phyloP scores from a whole-genome alignment of 2,113 vertebrate genomes.

The Chamaetylas fuelleborni region DNA sequence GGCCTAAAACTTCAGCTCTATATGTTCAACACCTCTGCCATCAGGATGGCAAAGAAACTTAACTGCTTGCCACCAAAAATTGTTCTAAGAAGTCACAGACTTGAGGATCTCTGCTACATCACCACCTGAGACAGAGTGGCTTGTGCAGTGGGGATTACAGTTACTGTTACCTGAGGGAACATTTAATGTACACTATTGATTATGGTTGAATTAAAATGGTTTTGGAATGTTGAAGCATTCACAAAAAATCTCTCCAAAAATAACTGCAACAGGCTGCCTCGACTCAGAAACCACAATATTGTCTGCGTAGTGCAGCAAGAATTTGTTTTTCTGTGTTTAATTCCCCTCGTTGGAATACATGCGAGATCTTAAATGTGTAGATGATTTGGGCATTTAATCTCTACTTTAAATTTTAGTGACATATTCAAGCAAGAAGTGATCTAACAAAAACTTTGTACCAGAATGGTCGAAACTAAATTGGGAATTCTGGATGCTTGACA shows the following conservation, averaged over 20 bases:
- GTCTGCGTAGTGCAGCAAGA: not conserved
- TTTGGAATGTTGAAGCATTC: not conserved
- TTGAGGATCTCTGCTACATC: not conserved
- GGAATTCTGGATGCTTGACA: not conserved
- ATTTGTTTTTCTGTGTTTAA: constrained; percentile 27
- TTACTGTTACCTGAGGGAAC: not conserved
- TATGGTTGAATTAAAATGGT: not conserved
- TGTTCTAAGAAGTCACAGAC: not conserved
- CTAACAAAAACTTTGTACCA: not conserved
- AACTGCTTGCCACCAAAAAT: not conserved
- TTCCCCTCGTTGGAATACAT: not conserved
- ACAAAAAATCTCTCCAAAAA: not conserved
- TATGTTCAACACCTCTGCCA: not conserved
- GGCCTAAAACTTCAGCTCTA: not conserved
- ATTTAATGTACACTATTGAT: not conserved
- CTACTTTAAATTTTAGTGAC: not conserved
- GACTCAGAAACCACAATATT: not conserved
- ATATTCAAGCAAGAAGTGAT: not conserved
- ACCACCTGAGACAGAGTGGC: not conserved
- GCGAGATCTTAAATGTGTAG: not conserved
- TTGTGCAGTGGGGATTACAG: not conserved
- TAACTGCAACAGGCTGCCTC: not conserved
- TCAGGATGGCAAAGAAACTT: not conserved
- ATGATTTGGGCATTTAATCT: not conserved
- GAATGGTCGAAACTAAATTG: not conserved